phyloP scores from a whole-genome alignment of 1,140 invertebrate genomes.

The Trachelipus rathkii region DNA sequence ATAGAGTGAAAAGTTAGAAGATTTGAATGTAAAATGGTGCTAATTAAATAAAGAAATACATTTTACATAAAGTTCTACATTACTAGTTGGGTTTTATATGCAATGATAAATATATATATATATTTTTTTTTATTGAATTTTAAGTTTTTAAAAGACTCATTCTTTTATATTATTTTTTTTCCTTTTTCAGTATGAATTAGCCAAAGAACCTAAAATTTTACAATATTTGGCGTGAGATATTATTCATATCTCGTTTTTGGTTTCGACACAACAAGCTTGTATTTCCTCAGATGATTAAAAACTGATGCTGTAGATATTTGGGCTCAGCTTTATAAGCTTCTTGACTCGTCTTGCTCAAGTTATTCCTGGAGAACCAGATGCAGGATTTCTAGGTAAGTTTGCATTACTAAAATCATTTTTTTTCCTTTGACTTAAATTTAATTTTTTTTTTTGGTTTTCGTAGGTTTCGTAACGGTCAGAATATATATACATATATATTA shows the following conservation, averaged over 20 bases:
- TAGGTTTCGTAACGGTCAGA: too few relatives aligned
- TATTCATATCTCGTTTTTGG: slow-evolving; percentile 40
- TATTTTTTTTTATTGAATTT: too few relatives aligned
- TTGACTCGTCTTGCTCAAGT: slow-evolving; percentile 36
- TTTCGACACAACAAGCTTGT: slow-evolving; percentile 41
- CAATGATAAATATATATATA: too few relatives aligned
- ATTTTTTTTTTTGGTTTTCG: too few relatives aligned
- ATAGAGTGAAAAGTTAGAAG: too few relatives aligned
- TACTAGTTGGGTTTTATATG: too few relatives aligned
- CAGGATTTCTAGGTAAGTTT: slow-evolving; percentile 40
- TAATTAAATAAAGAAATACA: too few relatives aligned
- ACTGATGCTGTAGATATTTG: slow-evolving; percentile 43
- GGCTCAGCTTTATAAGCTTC: slow-evolving; percentile 42
- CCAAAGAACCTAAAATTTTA: slow-evolving; percentile 36
- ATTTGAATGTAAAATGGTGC: too few relatives aligned
- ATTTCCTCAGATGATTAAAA: slow-evolving; percentile 40
- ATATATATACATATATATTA: too few relatives aligned
- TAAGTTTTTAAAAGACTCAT: too few relatives aligned
- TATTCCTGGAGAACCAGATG: slow-evolving; percentile 41
- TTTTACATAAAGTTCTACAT: too few relatives aligned
- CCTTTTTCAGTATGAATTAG: slow-evolving; percentile 37
- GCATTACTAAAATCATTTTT: background rate
- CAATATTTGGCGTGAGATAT: slow-evolving; percentile 38
- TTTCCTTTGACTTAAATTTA: background rate
- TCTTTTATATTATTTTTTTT: too few relatives aligned